Evolutionary conservation across 2,888 invertebrate genomes (phyloP).

Genomic region (Leucoptera coffeella): DNA sequence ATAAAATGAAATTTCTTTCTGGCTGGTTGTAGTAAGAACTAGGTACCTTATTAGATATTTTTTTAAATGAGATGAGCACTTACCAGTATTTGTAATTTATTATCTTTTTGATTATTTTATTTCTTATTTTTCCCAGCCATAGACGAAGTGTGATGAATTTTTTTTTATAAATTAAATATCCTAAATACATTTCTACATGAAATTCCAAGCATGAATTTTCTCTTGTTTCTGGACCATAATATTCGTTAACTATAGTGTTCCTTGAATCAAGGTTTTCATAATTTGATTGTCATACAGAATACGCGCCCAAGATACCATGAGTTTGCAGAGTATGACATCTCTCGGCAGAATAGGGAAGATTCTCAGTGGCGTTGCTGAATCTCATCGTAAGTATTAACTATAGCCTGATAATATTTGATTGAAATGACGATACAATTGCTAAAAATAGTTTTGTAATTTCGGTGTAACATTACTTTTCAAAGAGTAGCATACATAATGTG

Average conservation of each 20-base stretch:
- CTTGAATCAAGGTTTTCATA: neutral
- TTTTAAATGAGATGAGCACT: too few species aligned
- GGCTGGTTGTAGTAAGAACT: too few species aligned
- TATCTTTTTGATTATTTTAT: too few species aligned
- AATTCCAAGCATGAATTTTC: neutral
- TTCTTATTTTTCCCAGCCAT: too few species aligned
- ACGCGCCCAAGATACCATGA: slow-evolving; percentile 82
- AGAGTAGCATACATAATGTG: too few species aligned
- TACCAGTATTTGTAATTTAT: too few species aligned
- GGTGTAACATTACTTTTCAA: too few species aligned
- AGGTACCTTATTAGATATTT: too few species aligned
- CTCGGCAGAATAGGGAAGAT: slow-evolving; percentile 77
- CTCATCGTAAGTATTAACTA: slow-evolving; percentile 37
- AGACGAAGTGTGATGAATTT: too few species aligned
- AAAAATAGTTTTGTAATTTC: neutral
- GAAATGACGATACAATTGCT: neutral
- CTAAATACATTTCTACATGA: neutral
- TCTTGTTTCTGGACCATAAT: neutral
- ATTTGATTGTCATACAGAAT: slow-evolving; percentile 40
- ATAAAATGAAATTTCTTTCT: too few species aligned
- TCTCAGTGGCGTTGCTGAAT: slow-evolving; percentile 62
- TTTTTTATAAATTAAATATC: neutral
- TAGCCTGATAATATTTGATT: neutral
- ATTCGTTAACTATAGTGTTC: neutral
- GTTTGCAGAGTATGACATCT: slow-evolving; percentile 84